These are phyloP conservation scores for Corythucha ciliata DNA, from an alignment of 2,888 invertebrate species.

Conservation along the genomic window DNA sequence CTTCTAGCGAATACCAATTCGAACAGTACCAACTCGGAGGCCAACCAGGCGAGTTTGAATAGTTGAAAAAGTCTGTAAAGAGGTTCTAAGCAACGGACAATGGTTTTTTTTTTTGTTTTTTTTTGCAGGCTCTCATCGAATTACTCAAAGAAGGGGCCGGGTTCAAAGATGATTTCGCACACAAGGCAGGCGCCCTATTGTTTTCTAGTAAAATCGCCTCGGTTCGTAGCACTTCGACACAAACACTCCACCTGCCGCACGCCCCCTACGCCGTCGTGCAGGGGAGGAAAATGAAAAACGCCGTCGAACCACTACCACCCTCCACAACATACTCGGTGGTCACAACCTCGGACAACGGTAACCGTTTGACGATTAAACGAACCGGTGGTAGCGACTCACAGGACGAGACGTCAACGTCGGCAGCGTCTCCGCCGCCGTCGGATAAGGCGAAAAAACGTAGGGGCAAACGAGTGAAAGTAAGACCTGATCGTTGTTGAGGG, in stretches of 20 bases:
- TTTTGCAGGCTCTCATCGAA: constrained; percentile 63
- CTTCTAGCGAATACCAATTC: constrained; percentile 43
- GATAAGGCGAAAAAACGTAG: too few species aligned
- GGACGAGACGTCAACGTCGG: neutral
- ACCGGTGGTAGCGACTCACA: constrained; percentile 11
- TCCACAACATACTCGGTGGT: constrained; percentile 27
- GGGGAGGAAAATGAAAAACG: constrained; percentile 9
- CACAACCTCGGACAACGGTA: constrained; percentile 24
- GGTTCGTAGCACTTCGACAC: constrained; percentile 25
- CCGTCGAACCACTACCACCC: constrained; percentile 13
- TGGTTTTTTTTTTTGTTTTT: too few species aligned
- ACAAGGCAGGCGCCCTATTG: too few species aligned
- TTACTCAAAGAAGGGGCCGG: constrained; percentile 71
- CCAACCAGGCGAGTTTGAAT: too few species aligned
- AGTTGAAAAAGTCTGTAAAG: too few species aligned
- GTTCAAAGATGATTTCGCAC: constrained; percentile 63
- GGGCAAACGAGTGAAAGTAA: too few species aligned
- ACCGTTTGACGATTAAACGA: constrained; percentile 28
- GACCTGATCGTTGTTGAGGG: too few species aligned
- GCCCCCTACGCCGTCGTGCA: neutral
- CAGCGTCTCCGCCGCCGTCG: too few species aligned
- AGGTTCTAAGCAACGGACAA: too few species aligned
- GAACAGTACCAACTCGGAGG: constrained; percentile 40
- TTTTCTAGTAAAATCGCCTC: constrained; percentile 21
- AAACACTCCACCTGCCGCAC: constrained; percentile 20